Conservation (phyloP, 2,888 invertebrate genomes). For the Troides aeacus region DNA sequence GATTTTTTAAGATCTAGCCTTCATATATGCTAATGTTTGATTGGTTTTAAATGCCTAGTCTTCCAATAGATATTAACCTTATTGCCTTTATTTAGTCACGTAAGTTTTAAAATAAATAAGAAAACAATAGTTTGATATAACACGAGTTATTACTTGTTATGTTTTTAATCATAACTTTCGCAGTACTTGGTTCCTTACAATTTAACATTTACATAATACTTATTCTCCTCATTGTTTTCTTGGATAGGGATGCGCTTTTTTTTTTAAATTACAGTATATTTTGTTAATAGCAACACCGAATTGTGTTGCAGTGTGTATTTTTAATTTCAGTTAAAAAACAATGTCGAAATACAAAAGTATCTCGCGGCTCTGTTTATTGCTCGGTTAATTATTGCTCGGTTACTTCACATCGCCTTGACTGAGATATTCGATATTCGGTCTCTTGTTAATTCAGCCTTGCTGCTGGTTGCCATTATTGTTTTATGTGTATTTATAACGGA, state of each 20-base stretch:
- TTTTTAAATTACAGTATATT: neutral
- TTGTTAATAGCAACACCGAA: neutral
- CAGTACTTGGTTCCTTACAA: neutral
- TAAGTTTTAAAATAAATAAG: too few relatives aligned
- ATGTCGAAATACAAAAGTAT: neutral
- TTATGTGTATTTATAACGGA: neutral
- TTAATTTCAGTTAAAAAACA: neutral
- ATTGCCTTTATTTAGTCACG: too few relatives aligned
- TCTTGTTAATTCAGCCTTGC: slow-evolving; percentile 19
- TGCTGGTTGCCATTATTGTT: neutral
- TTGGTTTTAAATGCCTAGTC: too few relatives aligned
- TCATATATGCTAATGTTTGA: too few relatives aligned
- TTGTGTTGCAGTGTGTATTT: neutral
- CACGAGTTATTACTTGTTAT: neutral
- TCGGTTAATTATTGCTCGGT: slow-evolving; percentile 10
- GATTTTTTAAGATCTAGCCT: too few relatives aligned
- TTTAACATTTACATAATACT: neutral
- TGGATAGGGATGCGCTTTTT: neutral
- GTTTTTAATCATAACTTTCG: neutral
- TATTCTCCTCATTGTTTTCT: neutral
- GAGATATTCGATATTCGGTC: slow-evolving; percentile 21
- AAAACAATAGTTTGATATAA: too few relatives aligned
- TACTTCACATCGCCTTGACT: slow-evolving; percentile 26
- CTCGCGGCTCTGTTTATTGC: neutral
- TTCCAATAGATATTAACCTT: too few relatives aligned